These are phyloP conservation scores for Diuraphis noxia DNA, from an alignment of 1,140 invertebrate species.

Conservation along the genomic window DNA sequence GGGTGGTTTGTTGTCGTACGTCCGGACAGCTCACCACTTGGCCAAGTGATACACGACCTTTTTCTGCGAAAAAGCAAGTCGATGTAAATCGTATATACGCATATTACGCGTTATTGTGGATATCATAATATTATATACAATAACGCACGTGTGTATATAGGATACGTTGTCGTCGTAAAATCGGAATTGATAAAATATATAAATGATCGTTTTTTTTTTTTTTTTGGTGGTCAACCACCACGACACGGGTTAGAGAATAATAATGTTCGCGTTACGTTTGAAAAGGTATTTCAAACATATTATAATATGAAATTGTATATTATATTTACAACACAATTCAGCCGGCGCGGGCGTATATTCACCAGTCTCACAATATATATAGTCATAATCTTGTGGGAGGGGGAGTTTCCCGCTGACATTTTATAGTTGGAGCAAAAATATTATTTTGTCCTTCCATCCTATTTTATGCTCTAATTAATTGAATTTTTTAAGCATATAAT, in stretches of 20 bases:
- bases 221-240: neutral
- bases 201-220: neutral
- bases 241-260: neutral
- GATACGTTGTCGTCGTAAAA: slow-evolving; percentile 1
- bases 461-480: neutral
- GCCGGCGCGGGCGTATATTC: neutral
- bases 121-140: neutral
- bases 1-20: neutral
- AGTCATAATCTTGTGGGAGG: neutral
- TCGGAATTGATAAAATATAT: neutral
- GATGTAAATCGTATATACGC: neutral
- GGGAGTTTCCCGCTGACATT: neutral
- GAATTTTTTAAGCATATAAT: too few relatives aligned
- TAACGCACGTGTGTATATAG: neutral
- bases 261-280: neutral
- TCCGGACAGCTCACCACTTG: neutral
- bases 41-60: neutral
- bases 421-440: neutral
- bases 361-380: neutral
- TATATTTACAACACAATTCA: neutral
- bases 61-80: neutral
- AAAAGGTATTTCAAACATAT: neutral
- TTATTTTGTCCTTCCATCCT: neutral
- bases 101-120: neutral
- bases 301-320: neutral